These are phyloP conservation scores for Potamarius usumacintae DNA, from an alignment of 2,113 vertebrate genomes.

Conservation along the genomic window DNA sequence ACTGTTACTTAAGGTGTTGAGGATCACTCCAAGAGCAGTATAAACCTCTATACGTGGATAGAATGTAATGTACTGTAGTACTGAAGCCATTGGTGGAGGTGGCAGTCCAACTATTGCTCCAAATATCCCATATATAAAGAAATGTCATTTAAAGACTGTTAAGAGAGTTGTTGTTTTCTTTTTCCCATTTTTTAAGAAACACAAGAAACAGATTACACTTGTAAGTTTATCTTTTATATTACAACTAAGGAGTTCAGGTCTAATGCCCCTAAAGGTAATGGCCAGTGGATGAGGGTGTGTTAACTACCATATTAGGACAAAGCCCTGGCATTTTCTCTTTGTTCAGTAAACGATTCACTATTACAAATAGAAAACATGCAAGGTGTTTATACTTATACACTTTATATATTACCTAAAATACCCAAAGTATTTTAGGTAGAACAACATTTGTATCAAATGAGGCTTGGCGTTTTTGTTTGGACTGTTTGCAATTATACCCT, in stretches of 20 bases:
- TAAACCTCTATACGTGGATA: background rate
- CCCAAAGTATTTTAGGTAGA: background rate
- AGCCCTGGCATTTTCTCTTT: constrained; percentile 13
- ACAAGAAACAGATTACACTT: background rate
- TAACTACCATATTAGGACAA: background rate
- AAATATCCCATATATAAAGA: background rate
- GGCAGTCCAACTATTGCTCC: background rate
- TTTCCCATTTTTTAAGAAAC: background rate
- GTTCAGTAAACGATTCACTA: background rate
- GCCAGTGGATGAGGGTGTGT: background rate
- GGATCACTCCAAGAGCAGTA: background rate
- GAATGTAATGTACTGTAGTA: background rate
- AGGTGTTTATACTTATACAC: background rate
- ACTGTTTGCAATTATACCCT: background rate
- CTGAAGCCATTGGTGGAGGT: background rate
- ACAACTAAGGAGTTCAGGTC: background rate
- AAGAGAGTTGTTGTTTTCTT: background rate
- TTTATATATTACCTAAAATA: background rate
- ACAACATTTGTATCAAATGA: background rate
- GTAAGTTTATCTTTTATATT: background rate
- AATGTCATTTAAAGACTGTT: background rate
- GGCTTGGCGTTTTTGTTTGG: background rate
- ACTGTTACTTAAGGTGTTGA: background rate
- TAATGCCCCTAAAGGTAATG: background rate
- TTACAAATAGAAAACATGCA: background rate